Evolutionary conservation across 2,113 vertebrate genomes (phyloP), one percentile per base, ranked within the genome.

Genomic region (Chaetorhynchus papuensis): DNA sequence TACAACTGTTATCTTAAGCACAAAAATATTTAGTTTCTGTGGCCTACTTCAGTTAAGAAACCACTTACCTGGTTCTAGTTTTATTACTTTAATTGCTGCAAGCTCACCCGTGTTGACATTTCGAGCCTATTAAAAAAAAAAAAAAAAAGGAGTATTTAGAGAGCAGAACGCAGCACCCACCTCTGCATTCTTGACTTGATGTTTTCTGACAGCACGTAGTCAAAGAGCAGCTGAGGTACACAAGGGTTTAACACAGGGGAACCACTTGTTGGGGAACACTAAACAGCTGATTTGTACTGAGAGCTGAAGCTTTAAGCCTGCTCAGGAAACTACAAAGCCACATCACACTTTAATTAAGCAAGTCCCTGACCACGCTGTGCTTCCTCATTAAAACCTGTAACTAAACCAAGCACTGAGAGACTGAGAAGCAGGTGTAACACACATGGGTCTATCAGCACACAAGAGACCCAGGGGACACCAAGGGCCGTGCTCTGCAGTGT

Each of bases 51-150:
- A 91, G 30, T 52, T 56, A 31, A 79, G 72, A 96, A 92, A 88
- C 42, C 60, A 89, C 98, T 98, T 98, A 99, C 99, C 99, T 97
- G 99, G 99, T 98, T 99, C 99, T 98, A 99, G 98, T 97, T 99
- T 99, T 98, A 99, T 99, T 97, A 99, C 99, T 99, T 99, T 99
- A 98, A 99, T 99, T 89, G 99, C 99, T 91, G 99, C 99, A 97
- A 99, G 98, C 97, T 99, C 99, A 91, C 98, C 98, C 41, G 98
- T 98, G 97, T 98, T 98, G 97, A 99, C 99, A 98, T 99, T 99
- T 89, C 99, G 98, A 96, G 99, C 99, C 99, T 99, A 95, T 52
- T 72, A 96, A 82, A 90, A 91, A 56, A 23, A 9, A 22, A 22
- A 64, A 54, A 66, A 22, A n/a, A 53, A 14, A 70, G 5, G 19